Evolutionary conservation across 2,797 vertebrate genomes (phyloP), one percentile per base, ranked within the genome.

Genomic region (Danio aesculapii): DNA sequence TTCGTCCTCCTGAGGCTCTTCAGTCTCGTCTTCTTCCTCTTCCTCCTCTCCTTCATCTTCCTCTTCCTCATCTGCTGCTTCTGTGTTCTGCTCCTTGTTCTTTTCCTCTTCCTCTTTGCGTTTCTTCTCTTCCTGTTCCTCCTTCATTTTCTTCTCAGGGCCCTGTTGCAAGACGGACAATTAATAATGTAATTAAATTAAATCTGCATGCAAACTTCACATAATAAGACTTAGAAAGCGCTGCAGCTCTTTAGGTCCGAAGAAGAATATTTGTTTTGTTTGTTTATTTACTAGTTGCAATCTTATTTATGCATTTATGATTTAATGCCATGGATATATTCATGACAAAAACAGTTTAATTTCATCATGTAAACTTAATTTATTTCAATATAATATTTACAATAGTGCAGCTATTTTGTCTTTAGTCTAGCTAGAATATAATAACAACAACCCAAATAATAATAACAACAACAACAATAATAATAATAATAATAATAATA

Each of bases 61-160:
- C 0, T 86, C 91, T 0, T 61, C 89, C 0, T 83, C 84, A 0
- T 84, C 81, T 0, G 76, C 88, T 0, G 68, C 81, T 16, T 72
- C 84, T 0, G 86, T 80, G 19, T 89, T 86, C 66, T 90, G 91
- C 58, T 94, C 91, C 82, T 94, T 94, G 82, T 83, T 93, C 81
- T 92, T 92, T 79, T 94, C 91, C 57, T 94, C 93, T 6, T 95
- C 93, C 52, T 95, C 94, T 86, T 92, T 92, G 30, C 82, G 87
- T 79, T 95, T 94, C 76, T 89, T 77, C 74, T 95, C 93, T 44
- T 94, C 94, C 73, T 94, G 91, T 46, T 94, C 92, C 55, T 94
- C 92, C 80, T 94, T 95, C 94, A 94, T 95, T 87, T 94, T 93
- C 82, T 86, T 94, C 84, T 95, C 94, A n/a, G 94, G 92, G 81